Base-by-base conservation (phyloP, 2,888 invertebrate species). In the Drosophila eohydei region DNA sequence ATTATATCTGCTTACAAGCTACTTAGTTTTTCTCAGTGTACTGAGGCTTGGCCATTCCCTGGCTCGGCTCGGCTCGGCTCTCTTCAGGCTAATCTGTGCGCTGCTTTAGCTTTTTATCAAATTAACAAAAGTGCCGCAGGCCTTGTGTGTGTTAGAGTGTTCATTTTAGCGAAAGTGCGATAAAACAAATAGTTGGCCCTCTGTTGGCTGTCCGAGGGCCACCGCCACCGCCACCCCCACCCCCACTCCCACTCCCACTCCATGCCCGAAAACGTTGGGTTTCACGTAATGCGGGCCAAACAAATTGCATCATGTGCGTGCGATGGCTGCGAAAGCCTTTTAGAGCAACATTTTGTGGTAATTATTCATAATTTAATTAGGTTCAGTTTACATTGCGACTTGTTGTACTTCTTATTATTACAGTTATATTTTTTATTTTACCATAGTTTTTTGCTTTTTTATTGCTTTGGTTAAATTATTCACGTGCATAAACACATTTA, bases 281-380 rank as follows among this genome's bases (percentile, higher is more conserved):
- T 16, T 55, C 61, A 64, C 55, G 62, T 81, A 83, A 84, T 78
- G 78, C 74, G 87, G 78, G 71, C 61, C 72, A 81, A 82, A 81
- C 88, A 89, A 90, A 90, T 91, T 91, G 91, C 91, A 91, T 91
- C 88, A 89, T 81, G 86, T 88, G 90, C 91, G 90, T 90, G 90
- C 83, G 74, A 75, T 83, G 63, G 57, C 74, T 63, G 75, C 48
- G 74, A 75, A 74, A 58, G 63, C 72, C 81, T 73, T 74, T 85
- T 78, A 81, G 79, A 81, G 67, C 70, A 55, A 65, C 68, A 69
- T 75, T 72, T 68, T 54, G 60, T 52, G 69, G 72, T 83, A 89
- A 90, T 91, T 91, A 90, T 90, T 91, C 92, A 90, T 91, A 89
- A 91, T 91, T 91, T 91, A 91, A 91, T 91, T 91, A 91, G 91